phyloP scores from a whole-genome alignment of 2,797 vertebrate genomes.

The Cuniculus paca region DNA sequence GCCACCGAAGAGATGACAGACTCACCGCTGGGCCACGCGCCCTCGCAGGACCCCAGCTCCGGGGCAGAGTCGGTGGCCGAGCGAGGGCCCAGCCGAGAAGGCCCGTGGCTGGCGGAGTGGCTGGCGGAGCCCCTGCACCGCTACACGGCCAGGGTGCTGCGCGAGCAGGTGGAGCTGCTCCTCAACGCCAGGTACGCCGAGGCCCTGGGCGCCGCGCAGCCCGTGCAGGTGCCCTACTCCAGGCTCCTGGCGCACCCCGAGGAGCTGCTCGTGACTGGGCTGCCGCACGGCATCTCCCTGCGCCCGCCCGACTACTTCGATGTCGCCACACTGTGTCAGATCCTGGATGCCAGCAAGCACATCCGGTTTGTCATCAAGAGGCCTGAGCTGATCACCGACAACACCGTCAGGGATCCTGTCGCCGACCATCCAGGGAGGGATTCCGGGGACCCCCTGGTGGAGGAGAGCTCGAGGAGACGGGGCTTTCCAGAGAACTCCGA shows the following conservation, averaged over 20 bases:
- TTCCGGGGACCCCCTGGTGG: constrained; percentile 84
- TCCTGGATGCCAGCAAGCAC: constrained; percentile 92
- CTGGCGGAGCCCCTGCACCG: neutral
- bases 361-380: constrained; percentile 97
- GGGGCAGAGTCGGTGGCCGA: constrained; percentile 88
- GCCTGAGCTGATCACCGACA: constrained; percentile 94
- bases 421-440: constrained; percentile 89
- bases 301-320: constrained; percentile 97
- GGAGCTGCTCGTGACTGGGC: constrained; percentile 95
- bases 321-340: constrained; percentile 95
- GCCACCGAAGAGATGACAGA: constrained; percentile 90
- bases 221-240: constrained; percentile 96
- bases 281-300: constrained; percentile 96
- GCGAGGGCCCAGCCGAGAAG: neutral
- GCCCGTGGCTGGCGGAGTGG: neutral
- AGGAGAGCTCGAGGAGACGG: constrained; percentile 88
- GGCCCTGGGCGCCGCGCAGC: constrained; percentile 95
- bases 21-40: constrained; percentile 85
- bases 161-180: neutral
- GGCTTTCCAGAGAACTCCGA: constrained; percentile 95
- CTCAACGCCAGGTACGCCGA: constrained; percentile 87
- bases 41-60: constrained; percentile 88
- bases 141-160: neutral
- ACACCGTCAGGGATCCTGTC: constrained; percentile 91
- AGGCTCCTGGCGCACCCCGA: constrained; percentile 99